Evolutionary conservation across 2,888 invertebrate species (phyloP), one percentile per base, ranked within the genome.

Genomic region (Mycogona germanica): DNA sequence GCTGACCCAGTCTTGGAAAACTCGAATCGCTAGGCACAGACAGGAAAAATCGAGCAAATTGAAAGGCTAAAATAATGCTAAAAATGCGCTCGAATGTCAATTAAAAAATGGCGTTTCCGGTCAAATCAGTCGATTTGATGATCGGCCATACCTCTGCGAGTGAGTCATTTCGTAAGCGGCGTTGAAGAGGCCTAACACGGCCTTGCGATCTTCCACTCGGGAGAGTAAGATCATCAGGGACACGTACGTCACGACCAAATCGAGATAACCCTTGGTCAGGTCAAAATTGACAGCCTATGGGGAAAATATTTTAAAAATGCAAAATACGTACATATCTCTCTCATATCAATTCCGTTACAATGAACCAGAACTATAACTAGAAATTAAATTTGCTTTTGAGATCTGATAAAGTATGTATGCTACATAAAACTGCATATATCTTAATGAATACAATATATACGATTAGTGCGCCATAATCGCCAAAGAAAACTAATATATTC

Each of bases 151-250:
- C 71, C 70, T 82, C 65, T 86, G 85, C 62, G 81, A 87, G 67
- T 97, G 82, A 26, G 89, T 85, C 78, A 96, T 82, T 74, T 99
- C 98, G 73, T 93, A 88, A 3, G 97, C 98, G 41, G 91, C 92
- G 75, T 97, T 98, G 68, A 93, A 99, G 19, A 99, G 76, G 0
- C 97, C 96, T 42, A 98, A 72, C 0, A 97, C 96, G 0, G 93
- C 89, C 74, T 97, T 97, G 12, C 98, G 78, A 69, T 99, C 98
- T 70, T 98, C 98, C 0, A 99, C 96, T 63, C 93, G 77, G 0
- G 97, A 96, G n/a, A 99, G 73, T 14, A 99, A 74, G 58, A 99
- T 87, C 96, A 99, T 97, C 32, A 98, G 73, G 4, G 91, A 85
- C 0, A 95, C 85, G 69, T 97, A 97, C 0, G 87, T 93, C 2